These are phyloP conservation scores for Mobula birostris DNA, from an alignment of 2,113 vertebrate species.

Conservation along the genomic window DNA sequence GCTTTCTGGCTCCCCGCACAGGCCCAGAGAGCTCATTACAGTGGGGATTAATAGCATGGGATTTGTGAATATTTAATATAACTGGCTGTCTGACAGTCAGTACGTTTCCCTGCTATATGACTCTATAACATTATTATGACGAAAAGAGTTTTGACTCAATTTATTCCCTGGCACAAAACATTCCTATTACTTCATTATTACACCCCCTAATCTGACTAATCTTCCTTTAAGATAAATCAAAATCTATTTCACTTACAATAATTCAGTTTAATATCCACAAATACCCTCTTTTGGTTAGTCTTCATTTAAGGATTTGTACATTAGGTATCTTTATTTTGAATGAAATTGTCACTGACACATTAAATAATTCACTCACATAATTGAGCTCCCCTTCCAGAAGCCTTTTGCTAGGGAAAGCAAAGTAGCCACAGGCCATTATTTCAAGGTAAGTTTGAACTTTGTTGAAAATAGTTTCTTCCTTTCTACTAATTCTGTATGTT, in stretches of 20 bases:
- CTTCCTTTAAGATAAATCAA: background rate
- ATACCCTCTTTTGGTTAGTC: background rate
- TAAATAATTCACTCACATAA: background rate
- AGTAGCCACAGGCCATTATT: background rate
- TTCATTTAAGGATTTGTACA: background rate
- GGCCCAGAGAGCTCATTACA: too few species aligned
- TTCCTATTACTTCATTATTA: background rate
- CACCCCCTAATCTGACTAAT: background rate
- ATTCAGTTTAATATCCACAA: background rate
- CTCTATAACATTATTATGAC: background rate
- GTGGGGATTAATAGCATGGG: too few species aligned
- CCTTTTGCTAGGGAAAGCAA: too few species aligned
- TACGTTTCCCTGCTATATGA: too few species aligned
- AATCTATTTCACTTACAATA: background rate
- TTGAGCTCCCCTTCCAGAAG: background rate
- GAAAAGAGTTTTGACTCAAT: background rate
- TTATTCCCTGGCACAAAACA: background rate
- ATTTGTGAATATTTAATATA: too few species aligned
- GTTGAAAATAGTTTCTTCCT: background rate
- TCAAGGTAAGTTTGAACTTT: background rate
- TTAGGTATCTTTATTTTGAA: background rate
- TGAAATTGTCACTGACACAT: background rate
- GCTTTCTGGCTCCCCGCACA: too few species aligned
- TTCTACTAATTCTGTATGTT: background rate
- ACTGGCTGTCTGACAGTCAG: too few species aligned